Evolutionary conservation across 2,113 vertebrate genomes (phyloP), one percentile per base, ranked within the genome.

Genomic region (Hiodon tergisus): DNA sequence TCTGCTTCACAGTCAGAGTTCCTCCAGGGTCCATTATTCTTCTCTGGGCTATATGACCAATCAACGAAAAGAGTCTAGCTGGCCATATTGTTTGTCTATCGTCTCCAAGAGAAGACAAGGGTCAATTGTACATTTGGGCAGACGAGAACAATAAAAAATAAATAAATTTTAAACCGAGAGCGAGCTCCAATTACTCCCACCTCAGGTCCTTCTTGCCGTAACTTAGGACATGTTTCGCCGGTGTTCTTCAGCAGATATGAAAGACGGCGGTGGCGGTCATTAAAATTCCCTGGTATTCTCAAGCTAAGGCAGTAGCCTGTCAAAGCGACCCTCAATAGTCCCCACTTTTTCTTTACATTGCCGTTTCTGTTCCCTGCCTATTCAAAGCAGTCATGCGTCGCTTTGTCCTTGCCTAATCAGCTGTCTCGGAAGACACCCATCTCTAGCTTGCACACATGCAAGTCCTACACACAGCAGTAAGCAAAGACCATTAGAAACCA

Each of bases 321-420:
- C 86, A 88, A 90, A 92, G 89, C 88, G 16, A 86, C 86, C 83
- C 89, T 91, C 88, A 86, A 86, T 88, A 88, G 88, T 83, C 86
- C 87, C 86, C 83, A 77, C 87, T 78, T 71, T 90, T 83, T 78
- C 81, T 54, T 85, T 86, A 85, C 84, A 81, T 85, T 86, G 84
- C 88, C 87, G 90, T 91, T 86, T 84, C 50, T 83, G 80, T 91
- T 93, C 89, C 84, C 54, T 78, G 69, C 74, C 87, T 86, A 87
- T 91, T 91, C 89, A 86, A 91, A 90, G 90, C 89, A 90, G 88
- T 92, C 92, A 85, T 92, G 94, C 86, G 87, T 85, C 82, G 68
- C 82, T 79, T 83, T 81, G 81, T 73, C 81, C 85, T 84, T 60
- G 81, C 78, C 87, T 80, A 86, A 84, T 85, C 86, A 8, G 31